phyloP scores from a whole-genome alignment of 2,888 invertebrate species.

The Drosophila nr. perissopoda region DNA sequence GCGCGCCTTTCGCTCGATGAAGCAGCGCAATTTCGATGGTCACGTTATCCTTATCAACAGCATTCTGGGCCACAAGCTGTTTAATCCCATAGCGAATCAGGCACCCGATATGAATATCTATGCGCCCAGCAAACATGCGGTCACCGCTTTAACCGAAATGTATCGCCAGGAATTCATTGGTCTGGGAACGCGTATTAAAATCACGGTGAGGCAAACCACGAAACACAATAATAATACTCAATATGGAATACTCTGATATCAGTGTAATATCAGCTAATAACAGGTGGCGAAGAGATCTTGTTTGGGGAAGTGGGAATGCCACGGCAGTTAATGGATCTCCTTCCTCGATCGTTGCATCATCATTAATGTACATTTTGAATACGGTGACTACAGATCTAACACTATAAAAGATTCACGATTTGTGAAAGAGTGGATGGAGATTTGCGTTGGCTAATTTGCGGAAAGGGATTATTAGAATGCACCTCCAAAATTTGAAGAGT shows the following conservation, averaged over 20 bases:
- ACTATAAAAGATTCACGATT: background rate
- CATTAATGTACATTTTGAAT: background rate
- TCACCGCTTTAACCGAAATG: constrained; percentile 82
- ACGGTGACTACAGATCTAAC: background rate
- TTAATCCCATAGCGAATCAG: constrained; percentile 28
- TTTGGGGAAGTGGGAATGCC: background rate
- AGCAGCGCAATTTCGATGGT: constrained; percentile 84
- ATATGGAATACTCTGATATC: background rate
- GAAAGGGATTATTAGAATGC: background rate
- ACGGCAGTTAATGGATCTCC: background rate
- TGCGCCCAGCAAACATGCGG: constrained; percentile 81
- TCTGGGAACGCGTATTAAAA: constrained; percentile 81
- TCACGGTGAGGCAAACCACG: constrained; percentile 76
- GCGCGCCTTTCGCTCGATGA: constrained; percentile 86
- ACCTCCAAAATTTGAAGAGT: background rate
- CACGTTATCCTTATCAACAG: constrained; percentile 86
- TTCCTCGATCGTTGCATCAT: background rate
- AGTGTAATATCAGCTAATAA: background rate
- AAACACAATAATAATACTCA: background rate
- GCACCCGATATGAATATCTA: constrained; percentile 76
- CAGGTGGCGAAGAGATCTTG: background rate
- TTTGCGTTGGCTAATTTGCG: background rate
- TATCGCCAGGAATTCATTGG: constrained; percentile 82
- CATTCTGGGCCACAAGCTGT: constrained; percentile 78
- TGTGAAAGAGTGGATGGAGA: background rate